phyloP scores from a whole-genome alignment of 2,797 vertebrate species.

The Columba guinea region DNA sequence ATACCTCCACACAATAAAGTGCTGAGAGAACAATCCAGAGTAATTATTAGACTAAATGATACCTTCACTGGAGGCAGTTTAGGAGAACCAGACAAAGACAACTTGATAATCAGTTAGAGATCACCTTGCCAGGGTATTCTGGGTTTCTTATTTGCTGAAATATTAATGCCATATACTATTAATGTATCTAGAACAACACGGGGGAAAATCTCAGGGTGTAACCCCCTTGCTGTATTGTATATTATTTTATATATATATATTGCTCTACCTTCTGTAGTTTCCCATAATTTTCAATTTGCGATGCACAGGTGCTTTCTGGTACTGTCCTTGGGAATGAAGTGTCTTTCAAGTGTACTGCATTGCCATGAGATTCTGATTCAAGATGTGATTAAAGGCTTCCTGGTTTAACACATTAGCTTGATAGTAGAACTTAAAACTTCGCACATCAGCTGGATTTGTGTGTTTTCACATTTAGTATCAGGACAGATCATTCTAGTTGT shows the following conservation, averaged over 20 bases:
- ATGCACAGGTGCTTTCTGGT: background rate
- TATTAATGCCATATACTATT: background rate
- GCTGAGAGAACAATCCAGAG: background rate
- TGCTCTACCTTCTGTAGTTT: background rate
- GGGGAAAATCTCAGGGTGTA: background rate
- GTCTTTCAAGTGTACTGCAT: background rate
- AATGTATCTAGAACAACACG: background rate
- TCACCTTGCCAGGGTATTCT: background rate
- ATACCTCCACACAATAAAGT: background rate
- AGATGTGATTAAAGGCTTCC: background rate
- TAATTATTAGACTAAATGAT: background rate
- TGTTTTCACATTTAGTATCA: background rate
- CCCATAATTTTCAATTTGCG: background rate
- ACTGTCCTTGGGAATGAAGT: background rate
- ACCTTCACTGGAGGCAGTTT: background rate
- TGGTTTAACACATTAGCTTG: background rate
- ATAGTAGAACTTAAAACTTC: background rate
- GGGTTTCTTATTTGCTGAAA: background rate
- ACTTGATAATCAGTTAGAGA: background rate
- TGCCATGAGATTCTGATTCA: background rate
- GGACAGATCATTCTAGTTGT: background rate
- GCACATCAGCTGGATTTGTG: background rate
- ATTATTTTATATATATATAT: background rate
- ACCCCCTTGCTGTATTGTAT: background rate
- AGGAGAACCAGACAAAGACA: background rate